These are phyloP conservation scores for Drosophila subobscura DNA, from an alignment of 1,140 invertebrate species.

Conservation along the genomic window DNA sequence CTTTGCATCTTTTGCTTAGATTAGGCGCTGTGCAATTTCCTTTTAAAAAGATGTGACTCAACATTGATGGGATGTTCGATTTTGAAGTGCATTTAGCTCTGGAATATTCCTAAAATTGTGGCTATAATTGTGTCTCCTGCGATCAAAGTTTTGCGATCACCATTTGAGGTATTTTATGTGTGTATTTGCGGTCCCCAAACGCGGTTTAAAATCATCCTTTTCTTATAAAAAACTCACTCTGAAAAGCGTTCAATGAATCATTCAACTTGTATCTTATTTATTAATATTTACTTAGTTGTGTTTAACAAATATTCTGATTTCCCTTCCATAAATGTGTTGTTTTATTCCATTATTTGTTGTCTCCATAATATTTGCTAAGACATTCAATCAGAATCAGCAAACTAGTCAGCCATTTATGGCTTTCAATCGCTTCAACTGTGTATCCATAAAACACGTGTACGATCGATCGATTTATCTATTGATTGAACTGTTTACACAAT, in stretches of 20 bases:
- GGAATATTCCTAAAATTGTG: not conserved
- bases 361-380: too few relatives aligned
- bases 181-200: not conserved
- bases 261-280: not conserved
- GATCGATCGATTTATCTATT: constrained; percentile 16
- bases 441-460: constrained; percentile 12
- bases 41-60: constrained; percentile 32
- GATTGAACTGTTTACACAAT: constrained; percentile 48
- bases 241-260: not conserved
- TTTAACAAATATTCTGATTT: too few relatives aligned
- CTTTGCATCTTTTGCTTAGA: constrained; percentile 46
- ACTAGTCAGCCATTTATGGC: not conserved
- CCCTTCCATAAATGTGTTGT: too few relatives aligned
- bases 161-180: not conserved
- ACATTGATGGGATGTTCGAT: not conserved
- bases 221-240: too few relatives aligned
- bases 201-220: not conserved
- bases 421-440: not conserved
- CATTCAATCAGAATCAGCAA: too few relatives aligned
- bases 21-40: constrained; percentile 14
- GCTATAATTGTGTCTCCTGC: not conserved
- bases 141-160: not conserved
- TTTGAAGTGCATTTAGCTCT: not conserved
- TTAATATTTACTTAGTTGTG: too few relatives aligned
- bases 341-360: too few relatives aligned